phyloP scores from a whole-genome alignment of 2,113 vertebrate genomes.

The Alces alces region DNA sequence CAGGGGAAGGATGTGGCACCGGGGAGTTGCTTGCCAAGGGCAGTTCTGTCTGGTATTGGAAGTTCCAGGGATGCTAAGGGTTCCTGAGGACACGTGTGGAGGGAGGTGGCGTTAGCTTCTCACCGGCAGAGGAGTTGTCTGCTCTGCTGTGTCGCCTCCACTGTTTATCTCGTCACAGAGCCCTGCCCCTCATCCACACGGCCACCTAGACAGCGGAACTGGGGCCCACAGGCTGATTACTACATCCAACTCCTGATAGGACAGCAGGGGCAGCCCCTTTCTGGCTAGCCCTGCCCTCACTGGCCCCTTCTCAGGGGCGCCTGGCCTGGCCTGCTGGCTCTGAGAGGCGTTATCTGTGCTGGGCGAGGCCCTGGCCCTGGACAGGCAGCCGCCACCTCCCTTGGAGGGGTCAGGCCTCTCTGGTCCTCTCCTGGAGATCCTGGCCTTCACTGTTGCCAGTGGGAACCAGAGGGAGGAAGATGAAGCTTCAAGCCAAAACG shows the following conservation, averaged over 20 bases:
- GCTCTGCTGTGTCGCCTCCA: accelerated
- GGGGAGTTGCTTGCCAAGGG: neutral
- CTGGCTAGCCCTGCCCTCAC: neutral
- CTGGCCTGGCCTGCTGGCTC: neutral
- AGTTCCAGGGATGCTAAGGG: neutral
- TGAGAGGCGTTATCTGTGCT: neutral
- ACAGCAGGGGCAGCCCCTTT: neutral
- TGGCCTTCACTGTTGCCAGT: neutral
- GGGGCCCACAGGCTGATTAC: neutral
- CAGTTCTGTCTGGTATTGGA: neutral
- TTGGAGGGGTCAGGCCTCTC: neutral
- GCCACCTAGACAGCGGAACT: neutral
- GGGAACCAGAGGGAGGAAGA: neutral
- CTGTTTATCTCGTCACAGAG: neutral
- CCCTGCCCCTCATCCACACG: neutral
- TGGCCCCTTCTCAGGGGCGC: no score
- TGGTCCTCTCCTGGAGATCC: neutral
- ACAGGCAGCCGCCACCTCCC: neutral
- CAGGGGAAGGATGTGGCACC: neutral
- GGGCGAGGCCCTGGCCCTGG: neutral
- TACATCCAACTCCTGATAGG: no score
- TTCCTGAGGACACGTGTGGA: neutral
- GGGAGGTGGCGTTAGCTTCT: neutral
- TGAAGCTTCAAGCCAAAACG: neutral
- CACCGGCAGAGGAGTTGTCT: accelerated